Percentiles rank a stretch among this genome's conserved stretches.
Conservation (phyloP, 2,113 vertebrate genomes). For the Odocoileus virginianus region DNA sequence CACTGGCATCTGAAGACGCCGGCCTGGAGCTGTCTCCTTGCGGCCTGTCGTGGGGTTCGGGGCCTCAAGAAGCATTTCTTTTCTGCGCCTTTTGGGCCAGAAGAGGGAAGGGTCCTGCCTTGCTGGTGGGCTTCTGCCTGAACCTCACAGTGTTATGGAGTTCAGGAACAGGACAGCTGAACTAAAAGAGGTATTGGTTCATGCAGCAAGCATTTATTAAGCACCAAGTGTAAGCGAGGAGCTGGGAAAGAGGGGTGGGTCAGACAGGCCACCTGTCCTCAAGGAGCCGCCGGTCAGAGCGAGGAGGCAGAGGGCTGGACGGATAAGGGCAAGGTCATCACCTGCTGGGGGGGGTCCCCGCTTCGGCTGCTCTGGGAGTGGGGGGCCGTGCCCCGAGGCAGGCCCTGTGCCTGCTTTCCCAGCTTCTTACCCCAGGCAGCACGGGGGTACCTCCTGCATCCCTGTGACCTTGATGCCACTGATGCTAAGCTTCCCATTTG, state of each 20-base stretch:
- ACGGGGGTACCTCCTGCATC: fast-evolving
- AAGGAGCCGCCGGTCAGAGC: neutral
- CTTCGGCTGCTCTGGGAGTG: fast-evolving
- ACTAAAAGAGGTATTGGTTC: neutral
- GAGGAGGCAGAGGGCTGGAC: neutral
- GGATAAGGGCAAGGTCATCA: fast-evolving
- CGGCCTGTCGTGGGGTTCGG: neutral
- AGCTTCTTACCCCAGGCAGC: neutral
- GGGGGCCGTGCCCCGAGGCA: fast-evolving
- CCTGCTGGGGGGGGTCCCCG: neutral
- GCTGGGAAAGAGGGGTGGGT: neutral
- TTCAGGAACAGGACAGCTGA: fast-evolving
- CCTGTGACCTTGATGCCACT: neutral
- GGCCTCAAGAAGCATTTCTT: neutral
- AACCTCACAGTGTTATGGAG: fast-evolving
- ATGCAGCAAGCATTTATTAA: neutral
- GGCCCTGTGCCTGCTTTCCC: fast-evolving
- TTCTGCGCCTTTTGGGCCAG: fast-evolving
- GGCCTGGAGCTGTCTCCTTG: constrained; percentile 23
- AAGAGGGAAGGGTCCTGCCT: fast-evolving
- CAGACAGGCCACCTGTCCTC: too few relatives aligned
- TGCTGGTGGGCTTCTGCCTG: neutral
- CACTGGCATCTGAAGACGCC: constrained; percentile 69
- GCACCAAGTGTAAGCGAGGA: neutral
- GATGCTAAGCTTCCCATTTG: neutral